Evolutionary conservation across 2,113 vertebrate species (phyloP).

Genomic region (Seriola dumerili): DNA sequence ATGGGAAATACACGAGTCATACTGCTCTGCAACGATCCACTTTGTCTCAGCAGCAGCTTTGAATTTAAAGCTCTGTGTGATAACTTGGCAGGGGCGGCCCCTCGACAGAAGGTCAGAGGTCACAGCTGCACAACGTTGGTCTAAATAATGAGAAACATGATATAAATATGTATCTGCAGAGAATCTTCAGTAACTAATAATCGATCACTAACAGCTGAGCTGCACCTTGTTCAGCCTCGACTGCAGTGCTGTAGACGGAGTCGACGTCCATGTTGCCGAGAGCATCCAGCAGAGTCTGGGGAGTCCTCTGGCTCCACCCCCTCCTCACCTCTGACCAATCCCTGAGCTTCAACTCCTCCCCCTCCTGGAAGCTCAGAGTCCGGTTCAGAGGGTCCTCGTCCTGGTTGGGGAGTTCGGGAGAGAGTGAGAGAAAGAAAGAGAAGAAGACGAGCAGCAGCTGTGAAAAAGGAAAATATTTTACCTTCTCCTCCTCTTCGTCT

Average conservation of each 20-base stretch:
- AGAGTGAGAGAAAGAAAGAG: conserved; percentile 10
- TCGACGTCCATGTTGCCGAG: conserved; percentile 80
- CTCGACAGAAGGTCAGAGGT: no score
- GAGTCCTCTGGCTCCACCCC: conserved; percentile 81
- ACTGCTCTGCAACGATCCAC: no score
- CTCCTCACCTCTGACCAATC: conserved; percentile 60
- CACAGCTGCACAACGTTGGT: no score
- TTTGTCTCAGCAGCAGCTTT: background rate
- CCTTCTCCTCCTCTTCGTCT: conserved; percentile 22
- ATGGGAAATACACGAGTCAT: no score
- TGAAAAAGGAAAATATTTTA: background rate
- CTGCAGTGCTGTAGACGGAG: conserved; percentile 57
- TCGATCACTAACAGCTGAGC: no score
- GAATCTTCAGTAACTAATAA: no score
- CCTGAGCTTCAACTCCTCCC: conserved; percentile 76
- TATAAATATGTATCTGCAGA: no score
- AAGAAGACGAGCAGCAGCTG: background rate
- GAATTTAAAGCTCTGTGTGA: no score
- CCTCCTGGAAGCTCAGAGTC: conserved; percentile 82
- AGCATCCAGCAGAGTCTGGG: conserved; percentile 84
- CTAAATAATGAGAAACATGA: no score
- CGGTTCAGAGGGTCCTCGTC: conserved; percentile 77
- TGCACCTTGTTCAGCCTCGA: conserved; percentile 54
- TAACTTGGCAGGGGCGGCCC: no score
- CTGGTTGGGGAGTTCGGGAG: conserved; percentile 66